Percentiles rank a stretch among this genome's conserved stretches.
These are phyloP conservation scores for Cephus runcator DNA, from an alignment of 2,888 invertebrate genomes.

Conservation along the genomic window DNA sequence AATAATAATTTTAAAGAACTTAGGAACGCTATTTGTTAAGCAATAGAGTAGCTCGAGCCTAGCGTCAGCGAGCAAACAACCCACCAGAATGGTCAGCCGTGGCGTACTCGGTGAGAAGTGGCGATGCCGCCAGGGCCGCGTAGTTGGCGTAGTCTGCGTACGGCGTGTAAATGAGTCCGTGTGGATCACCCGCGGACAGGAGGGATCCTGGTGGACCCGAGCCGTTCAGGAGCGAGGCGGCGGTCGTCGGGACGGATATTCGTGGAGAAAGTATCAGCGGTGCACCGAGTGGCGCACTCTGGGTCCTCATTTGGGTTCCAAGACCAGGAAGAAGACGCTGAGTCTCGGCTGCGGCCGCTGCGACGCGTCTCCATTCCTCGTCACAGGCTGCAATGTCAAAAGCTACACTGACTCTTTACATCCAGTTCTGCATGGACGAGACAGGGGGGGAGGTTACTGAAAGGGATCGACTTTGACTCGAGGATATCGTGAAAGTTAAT, in stretches of 20 bases:
- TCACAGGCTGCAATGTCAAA: conserved; percentile 76
- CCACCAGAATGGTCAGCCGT: conserved; percentile 95
- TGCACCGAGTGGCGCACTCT: conserved; percentile 86
- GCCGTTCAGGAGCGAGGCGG: conserved; percentile 72
- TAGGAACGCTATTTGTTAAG: neutral
- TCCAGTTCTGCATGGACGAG: conserved; percentile 14
- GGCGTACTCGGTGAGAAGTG: conserved; percentile 85
- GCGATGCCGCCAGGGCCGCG: conserved; percentile 83
- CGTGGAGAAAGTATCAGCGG: conserved; percentile 93
- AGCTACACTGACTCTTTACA: conserved; percentile 65
- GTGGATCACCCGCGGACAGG: conserved; percentile 77
- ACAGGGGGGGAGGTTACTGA: neutral
- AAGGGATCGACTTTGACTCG: neutral
- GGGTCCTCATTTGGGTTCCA: conserved; percentile 72
- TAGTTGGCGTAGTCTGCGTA: conserved; percentile 93
- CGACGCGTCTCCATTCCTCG: conserved; percentile 87
- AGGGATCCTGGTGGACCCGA: conserved; percentile 74
- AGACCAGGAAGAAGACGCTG: conserved; percentile 81
- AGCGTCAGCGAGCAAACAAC: conserved; percentile 86
- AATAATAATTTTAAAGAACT: conserved; percentile 6
- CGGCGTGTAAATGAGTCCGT: conserved; percentile 88
- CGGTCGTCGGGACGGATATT: conserved; percentile 85
- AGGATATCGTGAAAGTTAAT: neutral
- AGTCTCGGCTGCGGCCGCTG: conserved; percentile 83
- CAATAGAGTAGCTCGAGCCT: conserved; percentile 53